phyloP scores from a whole-genome alignment of 2,113 vertebrate genomes.

The Falcunculus frontatus region DNA sequence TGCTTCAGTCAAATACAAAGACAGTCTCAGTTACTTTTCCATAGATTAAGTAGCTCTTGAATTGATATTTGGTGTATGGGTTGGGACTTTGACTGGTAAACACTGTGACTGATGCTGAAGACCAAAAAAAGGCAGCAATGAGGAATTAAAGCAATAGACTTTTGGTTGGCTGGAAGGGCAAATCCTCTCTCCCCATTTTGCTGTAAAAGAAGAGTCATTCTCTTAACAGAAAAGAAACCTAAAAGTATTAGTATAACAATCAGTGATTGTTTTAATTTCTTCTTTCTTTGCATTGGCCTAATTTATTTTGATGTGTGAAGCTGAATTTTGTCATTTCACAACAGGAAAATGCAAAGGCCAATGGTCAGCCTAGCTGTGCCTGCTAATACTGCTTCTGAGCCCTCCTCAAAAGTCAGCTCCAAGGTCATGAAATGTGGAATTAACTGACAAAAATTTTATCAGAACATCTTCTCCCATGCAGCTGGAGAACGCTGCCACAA shows the following conservation, averaged over 20 bases:
- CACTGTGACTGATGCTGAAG: slow-evolving; percentile 50
- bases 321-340: neutral
- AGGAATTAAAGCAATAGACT: slow-evolving; percentile 42
- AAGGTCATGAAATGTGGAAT: neutral
- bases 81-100: slow-evolving; percentile 63
- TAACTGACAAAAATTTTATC: neutral
- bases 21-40: slow-evolving; percentile 55
- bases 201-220: neutral
- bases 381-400: neutral
- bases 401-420: neutral
- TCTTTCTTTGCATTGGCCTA: neutral
- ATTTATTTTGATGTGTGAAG: neutral
- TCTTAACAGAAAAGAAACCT: neutral
- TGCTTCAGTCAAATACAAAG: slow-evolving; percentile 60
- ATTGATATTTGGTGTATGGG: slow-evolving; percentile 63
- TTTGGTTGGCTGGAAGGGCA: slow-evolving; percentile 40
- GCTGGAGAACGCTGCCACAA: neutral
- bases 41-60: slow-evolving; percentile 60
- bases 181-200: slow-evolving; percentile 9
- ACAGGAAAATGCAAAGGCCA: neutral
- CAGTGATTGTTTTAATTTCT: neutral
- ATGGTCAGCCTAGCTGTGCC: neutral
- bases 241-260: neutral
- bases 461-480: neutral
- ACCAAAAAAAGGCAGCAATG: slow-evolving; percentile 49